Percentiles rank a stretch among this genome's conserved stretches.
phyloP scores from a whole-genome alignment of 2,888 invertebrate genomes.

The Choristoneura rosaceana region DNA sequence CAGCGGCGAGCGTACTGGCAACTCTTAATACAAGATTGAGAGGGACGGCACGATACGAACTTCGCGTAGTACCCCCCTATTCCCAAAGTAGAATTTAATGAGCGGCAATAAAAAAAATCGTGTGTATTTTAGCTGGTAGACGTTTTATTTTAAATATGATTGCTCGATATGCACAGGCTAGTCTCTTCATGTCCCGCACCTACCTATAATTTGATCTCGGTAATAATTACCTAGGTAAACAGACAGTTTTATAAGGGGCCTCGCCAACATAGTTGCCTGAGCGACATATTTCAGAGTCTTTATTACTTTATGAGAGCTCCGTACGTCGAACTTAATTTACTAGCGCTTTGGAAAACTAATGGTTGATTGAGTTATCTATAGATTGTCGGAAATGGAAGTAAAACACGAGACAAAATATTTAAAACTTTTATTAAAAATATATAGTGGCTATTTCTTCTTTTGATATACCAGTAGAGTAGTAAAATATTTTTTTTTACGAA shows the following conservation, averaged over 20 bases:
- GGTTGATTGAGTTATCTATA: neutral
- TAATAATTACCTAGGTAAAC: slow-evolving; percentile 55
- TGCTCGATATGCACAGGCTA: neutral
- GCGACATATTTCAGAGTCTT: slow-evolving; percentile 47
- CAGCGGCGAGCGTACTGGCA: too few relatives aligned
- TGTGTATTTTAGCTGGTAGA: too few relatives aligned
- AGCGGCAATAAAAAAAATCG: too few relatives aligned
- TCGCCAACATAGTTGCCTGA: slow-evolving; percentile 36
- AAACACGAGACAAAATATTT: neutral
- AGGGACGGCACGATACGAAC: too few relatives aligned
- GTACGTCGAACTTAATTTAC: slow-evolving; percentile 47
- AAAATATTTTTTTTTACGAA: too few relatives aligned
- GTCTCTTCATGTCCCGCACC: slow-evolving; percentile 25
- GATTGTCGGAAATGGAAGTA: neutral
- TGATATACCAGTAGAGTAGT: too few relatives aligned
- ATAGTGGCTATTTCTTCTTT: too few relatives aligned
- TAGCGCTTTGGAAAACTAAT: neutral
- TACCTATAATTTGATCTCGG: slow-evolving; percentile 56
- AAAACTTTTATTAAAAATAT: too few relatives aligned
- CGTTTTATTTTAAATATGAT: neutral
- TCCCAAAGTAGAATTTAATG: too few relatives aligned
- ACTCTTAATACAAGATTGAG: too few relatives aligned
- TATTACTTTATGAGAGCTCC: slow-evolving; percentile 45
- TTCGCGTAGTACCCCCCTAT: too few relatives aligned
- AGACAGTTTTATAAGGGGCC: slow-evolving; percentile 51